phyloP scores from a whole-genome alignment of 1,140 invertebrate genomes.

The Ctenoplectra terminalis region DNA sequence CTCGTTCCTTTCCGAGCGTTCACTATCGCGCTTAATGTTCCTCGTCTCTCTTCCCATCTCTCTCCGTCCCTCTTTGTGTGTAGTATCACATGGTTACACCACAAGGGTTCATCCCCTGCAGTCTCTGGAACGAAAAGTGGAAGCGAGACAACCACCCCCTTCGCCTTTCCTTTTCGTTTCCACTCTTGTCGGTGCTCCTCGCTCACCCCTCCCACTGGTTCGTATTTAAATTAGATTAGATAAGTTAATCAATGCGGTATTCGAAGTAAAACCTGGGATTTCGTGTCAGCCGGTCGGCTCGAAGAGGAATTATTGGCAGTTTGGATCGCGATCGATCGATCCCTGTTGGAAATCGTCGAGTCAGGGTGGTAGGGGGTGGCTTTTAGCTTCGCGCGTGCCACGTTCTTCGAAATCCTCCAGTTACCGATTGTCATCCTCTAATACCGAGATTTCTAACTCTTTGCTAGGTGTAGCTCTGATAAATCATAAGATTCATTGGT shows the following conservation, averaged over 20 bases:
- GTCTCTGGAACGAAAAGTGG: slow-evolving; percentile 17
- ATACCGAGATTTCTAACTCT: not conserved
- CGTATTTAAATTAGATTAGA: slow-evolving; percentile 78
- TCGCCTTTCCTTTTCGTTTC: slow-evolving; percentile 8
- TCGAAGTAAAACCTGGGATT: slow-evolving; percentile 80
- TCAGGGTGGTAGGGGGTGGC: not conserved
- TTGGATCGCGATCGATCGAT: slow-evolving; percentile 47
- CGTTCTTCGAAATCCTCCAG: slow-evolving; percentile 24
- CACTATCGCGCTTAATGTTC: slow-evolving; percentile 50
- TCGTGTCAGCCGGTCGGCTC: slow-evolving; percentile 56
- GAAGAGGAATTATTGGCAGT: slow-evolving; percentile 59
- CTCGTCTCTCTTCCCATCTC: slow-evolving; percentile 5
- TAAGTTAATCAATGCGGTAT: slow-evolving; percentile 82
- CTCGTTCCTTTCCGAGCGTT: slow-evolving; percentile 35
- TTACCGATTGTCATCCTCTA: slow-evolving; percentile 23
- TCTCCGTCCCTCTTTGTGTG: not conserved
- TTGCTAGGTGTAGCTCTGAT: not conserved
- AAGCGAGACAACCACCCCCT: slow-evolving; percentile 20
- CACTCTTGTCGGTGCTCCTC: slow-evolving; percentile 17
- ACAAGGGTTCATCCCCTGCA: slow-evolving; percentile 17
- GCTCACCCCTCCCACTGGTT: slow-evolving; percentile 22
- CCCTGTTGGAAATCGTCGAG: slow-evolving; percentile 34
- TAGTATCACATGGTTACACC: slow-evolving; percentile 35
- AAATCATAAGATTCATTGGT: not conserved
- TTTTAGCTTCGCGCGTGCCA: slow-evolving; percentile 25